These are phyloP conservation scores for Amphiprion clarkii DNA, from an alignment of 2,797 vertebrate species.

Conservation along the genomic window DNA sequence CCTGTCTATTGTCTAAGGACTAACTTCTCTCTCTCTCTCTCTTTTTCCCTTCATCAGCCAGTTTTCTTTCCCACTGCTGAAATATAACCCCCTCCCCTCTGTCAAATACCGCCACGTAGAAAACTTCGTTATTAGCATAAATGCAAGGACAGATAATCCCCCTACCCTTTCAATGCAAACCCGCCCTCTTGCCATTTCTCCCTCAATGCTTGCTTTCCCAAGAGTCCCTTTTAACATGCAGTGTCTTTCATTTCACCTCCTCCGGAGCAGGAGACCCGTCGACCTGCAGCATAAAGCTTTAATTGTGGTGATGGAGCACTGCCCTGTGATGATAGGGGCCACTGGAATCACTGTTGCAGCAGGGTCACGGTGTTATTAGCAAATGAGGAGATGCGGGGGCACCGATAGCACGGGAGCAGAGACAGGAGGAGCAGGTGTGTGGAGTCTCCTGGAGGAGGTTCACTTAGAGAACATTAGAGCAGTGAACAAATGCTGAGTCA, in stretches of 20 bases:
- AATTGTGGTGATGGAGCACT: conserved; percentile 71
- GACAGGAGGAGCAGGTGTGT: conserved; percentile 13
- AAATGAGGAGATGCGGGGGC: conserved; percentile 44
- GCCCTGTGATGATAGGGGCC: conserved; percentile 56
- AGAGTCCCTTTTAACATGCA: conserved; percentile 42
- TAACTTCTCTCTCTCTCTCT: conserved; percentile 4
- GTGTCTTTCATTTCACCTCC: conserved; percentile 80
- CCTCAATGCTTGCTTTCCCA: conserved; percentile 23
- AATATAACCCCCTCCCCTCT: conserved; percentile 26
- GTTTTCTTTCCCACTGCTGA: conserved; percentile 38
- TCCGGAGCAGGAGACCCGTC: conserved; percentile 49
- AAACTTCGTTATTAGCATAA: conserved; percentile 63
- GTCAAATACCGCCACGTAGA: conserved; percentile 29
- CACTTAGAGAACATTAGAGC: conserved; percentile 17
- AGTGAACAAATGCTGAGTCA: conserved; percentile 44
- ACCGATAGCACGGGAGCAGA: neutral
- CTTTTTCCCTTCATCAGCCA: conserved; percentile 50
- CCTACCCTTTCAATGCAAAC: conserved; percentile 30
- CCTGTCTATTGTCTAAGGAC: conserved; percentile 26
- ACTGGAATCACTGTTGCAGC: conserved; percentile 50
- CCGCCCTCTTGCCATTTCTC: conserved; percentile 32
- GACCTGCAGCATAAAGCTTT: conserved; percentile 72
- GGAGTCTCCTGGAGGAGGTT: conserved; percentile 18
- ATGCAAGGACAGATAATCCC: conserved; percentile 73
- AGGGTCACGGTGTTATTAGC: conserved; percentile 64